Conservation (phyloP, 2,797 vertebrate species). For the Poecile montanus region DNA sequence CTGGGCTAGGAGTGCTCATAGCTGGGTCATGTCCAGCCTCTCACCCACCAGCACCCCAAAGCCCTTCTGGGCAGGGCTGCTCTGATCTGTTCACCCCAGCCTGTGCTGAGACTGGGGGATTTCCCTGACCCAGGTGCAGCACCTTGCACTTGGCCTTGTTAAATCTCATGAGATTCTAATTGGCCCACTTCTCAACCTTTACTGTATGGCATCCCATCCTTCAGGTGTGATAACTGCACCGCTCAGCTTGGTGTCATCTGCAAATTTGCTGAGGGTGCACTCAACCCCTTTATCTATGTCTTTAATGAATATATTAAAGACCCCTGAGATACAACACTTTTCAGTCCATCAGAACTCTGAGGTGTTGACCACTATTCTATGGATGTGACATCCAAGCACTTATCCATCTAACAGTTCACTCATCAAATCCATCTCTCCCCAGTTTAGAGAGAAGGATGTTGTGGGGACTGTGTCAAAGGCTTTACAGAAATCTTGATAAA, state of each 20-base stretch:
- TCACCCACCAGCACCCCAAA: rapidly evolving
- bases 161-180: too few species aligned
- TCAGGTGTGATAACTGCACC: background rate
- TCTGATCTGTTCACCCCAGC: background rate
- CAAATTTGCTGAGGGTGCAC: background rate
- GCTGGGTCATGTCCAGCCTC: background rate
- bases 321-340: background rate
- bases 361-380: background rate
- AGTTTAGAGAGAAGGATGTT: background rate
- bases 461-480: background rate
- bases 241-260: background rate
- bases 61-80: rapidly evolving
- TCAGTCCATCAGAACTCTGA: background rate
- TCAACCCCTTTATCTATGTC: background rate
- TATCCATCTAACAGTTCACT: background rate
- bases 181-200: too few species aligned
- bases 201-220: background rate
- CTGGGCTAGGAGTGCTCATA: rapidly evolving
- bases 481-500: background rate
- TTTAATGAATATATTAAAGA: background rate
- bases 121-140: background rate
- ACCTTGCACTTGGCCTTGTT: too few species aligned
- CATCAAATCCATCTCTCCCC: background rate
- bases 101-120: rapidly evolving
- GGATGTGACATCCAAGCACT: background rate